phyloP scores from a whole-genome alignment of 2,888 invertebrate species.

The Gnatocerus cornutus region DNA sequence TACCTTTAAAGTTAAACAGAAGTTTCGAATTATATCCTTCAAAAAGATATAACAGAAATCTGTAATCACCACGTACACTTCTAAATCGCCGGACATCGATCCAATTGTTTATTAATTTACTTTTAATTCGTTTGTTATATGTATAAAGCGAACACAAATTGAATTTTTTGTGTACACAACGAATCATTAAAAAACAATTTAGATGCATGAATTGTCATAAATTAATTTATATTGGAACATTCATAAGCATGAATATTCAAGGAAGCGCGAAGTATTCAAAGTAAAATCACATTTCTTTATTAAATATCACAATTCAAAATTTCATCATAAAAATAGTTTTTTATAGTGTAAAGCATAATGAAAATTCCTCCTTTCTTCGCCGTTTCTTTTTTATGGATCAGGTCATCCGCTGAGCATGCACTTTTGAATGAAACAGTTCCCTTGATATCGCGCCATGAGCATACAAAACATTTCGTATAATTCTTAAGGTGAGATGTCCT shows the following conservation, averaged over 20 bases:
- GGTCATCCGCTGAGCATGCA: conserved; percentile 37
- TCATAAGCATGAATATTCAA: conserved; percentile 3
- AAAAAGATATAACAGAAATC: too few species aligned
- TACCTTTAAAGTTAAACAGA: too few species aligned
- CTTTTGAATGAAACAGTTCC: conserved; percentile 29
- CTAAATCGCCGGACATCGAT: too few species aligned
- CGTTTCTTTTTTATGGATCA: conserved; percentile 22
- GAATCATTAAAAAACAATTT: conserved; percentile 3
- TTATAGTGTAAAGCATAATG: not conserved
- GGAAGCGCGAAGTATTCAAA: not conserved
- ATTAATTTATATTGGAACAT: not conserved
- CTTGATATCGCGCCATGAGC: conserved; percentile 9
- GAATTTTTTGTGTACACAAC: not conserved
- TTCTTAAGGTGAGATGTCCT: conserved; percentile 27
- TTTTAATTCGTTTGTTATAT: not conserved
- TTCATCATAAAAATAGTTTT: not conserved
- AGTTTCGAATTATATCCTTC: too few species aligned
- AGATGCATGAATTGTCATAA: not conserved
- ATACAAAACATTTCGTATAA: conserved; percentile 30
- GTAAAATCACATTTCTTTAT: not conserved
- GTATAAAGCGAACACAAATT: not conserved
- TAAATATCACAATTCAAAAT: not conserved
- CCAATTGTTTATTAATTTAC: too few species aligned
- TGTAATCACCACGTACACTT: not conserved
- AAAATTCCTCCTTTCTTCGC: not conserved